These are phyloP conservation scores for Peromyscus eremicus DNA, from an alignment of 2,797 vertebrate species.

Conservation along the genomic window DNA sequence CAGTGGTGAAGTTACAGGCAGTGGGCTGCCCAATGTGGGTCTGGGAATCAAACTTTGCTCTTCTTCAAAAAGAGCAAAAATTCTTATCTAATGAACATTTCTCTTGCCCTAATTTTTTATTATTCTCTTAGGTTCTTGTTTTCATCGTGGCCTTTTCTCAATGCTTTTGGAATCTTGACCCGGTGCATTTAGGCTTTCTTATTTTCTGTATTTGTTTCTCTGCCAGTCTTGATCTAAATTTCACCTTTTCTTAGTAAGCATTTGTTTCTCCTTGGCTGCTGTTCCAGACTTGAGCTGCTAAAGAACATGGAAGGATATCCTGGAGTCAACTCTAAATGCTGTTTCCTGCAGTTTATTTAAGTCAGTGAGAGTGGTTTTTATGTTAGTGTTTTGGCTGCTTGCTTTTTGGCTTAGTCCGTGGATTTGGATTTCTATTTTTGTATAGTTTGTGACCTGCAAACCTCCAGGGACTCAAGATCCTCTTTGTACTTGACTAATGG, in stretches of 20 bases:
- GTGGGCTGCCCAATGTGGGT: background rate
- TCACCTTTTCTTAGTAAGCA: background rate
- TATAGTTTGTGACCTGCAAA: constrained; percentile 63
- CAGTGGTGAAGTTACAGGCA: background rate
- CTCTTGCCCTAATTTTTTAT: background rate
- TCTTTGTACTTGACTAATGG: constrained; percentile 61
- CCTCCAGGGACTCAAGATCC: constrained; percentile 52
- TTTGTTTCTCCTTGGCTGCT: background rate
- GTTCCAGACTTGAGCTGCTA: background rate
- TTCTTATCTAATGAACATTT: background rate
- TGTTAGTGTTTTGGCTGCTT: constrained; percentile 56
- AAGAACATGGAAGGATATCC: background rate
- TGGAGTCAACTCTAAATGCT: constrained; percentile 28
- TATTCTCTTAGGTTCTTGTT: background rate
- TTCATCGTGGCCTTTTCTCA: background rate
- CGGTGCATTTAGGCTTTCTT: background rate
- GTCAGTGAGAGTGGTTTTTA: constrained; percentile 62
- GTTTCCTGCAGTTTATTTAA: constrained; percentile 64
- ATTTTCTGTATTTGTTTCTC: background rate
- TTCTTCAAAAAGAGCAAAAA: background rate
- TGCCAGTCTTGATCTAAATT: background rate
- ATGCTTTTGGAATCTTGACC: background rate
- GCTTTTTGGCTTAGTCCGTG: constrained; percentile 57
- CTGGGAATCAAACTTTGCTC: background rate
- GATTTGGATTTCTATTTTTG: constrained; percentile 57